These are phyloP conservation scores for Prochilodus magdalenae DNA, from an alignment of 2,113 vertebrate species.

Conservation along the genomic window DNA sequence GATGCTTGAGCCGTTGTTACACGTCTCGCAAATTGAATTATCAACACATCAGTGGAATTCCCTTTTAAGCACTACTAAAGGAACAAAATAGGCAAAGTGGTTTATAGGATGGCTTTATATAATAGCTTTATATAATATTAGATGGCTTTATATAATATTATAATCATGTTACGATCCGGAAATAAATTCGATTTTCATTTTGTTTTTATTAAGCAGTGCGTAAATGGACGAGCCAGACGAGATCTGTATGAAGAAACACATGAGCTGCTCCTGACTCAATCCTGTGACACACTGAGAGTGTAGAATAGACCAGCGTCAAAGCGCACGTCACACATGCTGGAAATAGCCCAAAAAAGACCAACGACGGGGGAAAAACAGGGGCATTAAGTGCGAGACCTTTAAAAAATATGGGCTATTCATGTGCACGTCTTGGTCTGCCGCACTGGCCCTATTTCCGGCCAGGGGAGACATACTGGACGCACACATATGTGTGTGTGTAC, in stretches of 20 bases:
- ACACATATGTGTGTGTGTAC: background rate
- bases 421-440: background rate
- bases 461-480: background rate
- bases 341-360: constrained; percentile 25
- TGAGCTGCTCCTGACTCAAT: background rate
- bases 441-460: background rate
- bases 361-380: constrained; percentile 15
- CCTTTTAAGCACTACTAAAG: too few species aligned
- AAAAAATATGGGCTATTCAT: constrained; percentile 4
- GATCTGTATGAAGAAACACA: background rate
- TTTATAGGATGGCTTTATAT: too few species aligned
- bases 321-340: background rate
- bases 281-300: constrained; percentile 2
- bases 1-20: too few species aligned
- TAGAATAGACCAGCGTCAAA: background rate
- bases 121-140: too few species aligned
- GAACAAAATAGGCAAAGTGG: too few species aligned
- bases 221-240: background rate
- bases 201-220: too few species aligned
- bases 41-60: too few species aligned
- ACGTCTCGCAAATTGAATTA: too few species aligned
- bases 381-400: background rate
- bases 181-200: too few species aligned
- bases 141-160: too few species aligned
- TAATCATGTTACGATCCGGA: too few species aligned